A percentile compares a stretch with the other conserved stretches of the same genome.
Conservation (phyloP, 2,113 vertebrate genomes). For the Ctenodactylus gundi region DNA sequence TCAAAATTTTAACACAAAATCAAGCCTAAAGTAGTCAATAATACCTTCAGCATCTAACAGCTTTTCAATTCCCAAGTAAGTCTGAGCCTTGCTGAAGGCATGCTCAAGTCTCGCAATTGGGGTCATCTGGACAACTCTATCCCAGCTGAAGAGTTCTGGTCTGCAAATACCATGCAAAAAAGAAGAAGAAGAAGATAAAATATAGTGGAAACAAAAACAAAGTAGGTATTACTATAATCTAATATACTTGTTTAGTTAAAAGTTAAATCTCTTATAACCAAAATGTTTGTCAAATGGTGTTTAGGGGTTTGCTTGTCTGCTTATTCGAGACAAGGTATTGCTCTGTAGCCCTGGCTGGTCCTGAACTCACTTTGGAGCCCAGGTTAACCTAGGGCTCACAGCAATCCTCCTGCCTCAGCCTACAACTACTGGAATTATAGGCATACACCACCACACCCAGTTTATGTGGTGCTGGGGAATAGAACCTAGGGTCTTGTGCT, state of each 20-base stretch:
- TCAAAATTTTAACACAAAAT: constrained; percentile 22
- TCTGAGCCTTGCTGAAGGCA: constrained; percentile 93
- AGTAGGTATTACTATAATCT: background rate
- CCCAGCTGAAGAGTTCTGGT: constrained; percentile 93
- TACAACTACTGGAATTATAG: too few species aligned
- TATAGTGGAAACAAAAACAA: background rate
- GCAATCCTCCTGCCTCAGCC: too few species aligned
- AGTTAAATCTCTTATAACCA: background rate
- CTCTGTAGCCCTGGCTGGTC: too few species aligned
- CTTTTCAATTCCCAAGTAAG: constrained; percentile 93
- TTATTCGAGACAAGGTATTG: too few species aligned
- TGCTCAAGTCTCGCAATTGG: constrained; percentile 92
- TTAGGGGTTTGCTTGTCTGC: too few species aligned
- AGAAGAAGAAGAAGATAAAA: background rate
- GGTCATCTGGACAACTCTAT: constrained; percentile 86
- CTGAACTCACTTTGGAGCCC: too few species aligned
- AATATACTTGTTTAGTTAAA: background rate
- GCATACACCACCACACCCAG: too few species aligned
- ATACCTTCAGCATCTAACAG: constrained; percentile 97
- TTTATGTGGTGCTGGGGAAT: too few species aligned
- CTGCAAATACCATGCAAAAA: constrained; percentile 82
- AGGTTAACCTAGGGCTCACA: too few species aligned
- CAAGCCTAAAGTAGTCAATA: background rate
- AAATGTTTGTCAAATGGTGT: background rate
- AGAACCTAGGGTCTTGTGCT: too few species aligned